Percentiles rank a stretch among this genome's conserved stretches.
These are phyloP conservation scores for Epicampocera succincta DNA, from an alignment of 2,888 invertebrate species.

Conservation along the genomic window DNA sequence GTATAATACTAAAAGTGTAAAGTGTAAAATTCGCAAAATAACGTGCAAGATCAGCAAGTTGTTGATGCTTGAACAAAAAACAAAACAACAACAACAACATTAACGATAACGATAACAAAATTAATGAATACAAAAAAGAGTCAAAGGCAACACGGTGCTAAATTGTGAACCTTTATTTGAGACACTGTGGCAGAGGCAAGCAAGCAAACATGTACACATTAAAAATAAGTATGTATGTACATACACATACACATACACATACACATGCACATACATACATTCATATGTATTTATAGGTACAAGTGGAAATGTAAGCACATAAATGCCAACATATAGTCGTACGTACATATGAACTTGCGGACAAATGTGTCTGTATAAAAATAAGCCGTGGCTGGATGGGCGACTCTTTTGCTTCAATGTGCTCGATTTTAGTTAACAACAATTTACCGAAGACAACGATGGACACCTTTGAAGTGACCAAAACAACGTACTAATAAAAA, in stretches of 20 bases:
- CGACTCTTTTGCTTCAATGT: constrained; percentile 18
- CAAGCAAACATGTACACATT: not conserved
- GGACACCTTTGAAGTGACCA: constrained; percentile 41
- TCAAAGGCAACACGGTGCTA: not conserved
- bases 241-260: not conserved
- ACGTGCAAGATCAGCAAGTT: constrained; percentile 61
- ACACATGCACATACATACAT: too few species aligned
- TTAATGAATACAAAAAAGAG: too few species aligned
- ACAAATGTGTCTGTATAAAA: not conserved
- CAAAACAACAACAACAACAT: constrained; percentile 19
- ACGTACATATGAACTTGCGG: too few species aligned
- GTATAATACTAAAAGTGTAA: constrained; percentile 16
- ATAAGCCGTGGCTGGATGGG: not conserved
- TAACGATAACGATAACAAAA: not conserved
- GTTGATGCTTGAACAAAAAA: constrained; percentile 39
- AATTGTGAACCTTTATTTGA: not conserved
- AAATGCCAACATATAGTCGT: too few species aligned
- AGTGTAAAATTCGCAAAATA: constrained; percentile 36
- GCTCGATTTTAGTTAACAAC: constrained; percentile 42
- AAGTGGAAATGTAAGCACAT: too few species aligned
- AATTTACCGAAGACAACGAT: constrained; percentile 37
- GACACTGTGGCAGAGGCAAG: constrained; percentile 1
- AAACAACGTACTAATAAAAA: constrained; percentile 37
- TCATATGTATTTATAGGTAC: too few species aligned
- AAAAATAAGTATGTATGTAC: not conserved